phyloP scores from a whole-genome alignment of 2,888 invertebrate genomes.

The Drosophila bunnanda region DNA sequence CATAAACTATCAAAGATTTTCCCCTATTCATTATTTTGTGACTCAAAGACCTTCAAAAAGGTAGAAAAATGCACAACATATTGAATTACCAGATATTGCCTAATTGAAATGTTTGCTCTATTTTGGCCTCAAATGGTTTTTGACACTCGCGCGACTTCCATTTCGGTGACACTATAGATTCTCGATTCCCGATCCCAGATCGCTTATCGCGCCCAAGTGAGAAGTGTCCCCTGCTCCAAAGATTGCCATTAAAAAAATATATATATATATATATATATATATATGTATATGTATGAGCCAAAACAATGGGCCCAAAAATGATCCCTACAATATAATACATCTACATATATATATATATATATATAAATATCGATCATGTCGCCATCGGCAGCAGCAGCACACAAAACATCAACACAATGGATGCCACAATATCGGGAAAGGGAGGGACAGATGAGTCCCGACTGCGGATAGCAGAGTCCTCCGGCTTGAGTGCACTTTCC shows the following conservation, averaged over 20 bases:
- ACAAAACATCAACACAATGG: slow-evolving; percentile 62
- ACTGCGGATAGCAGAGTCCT: slow-evolving; percentile 12
- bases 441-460: slow-evolving; percentile 60
- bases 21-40: background rate
- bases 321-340: slow-evolving; percentile 11
- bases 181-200: slow-evolving; percentile 41
- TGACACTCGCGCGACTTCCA: slow-evolving; percentile 38
- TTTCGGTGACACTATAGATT: slow-evolving; percentile 5
- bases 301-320: slow-evolving; percentile 38
- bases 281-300: background rate
- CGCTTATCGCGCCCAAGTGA: slow-evolving; percentile 71
- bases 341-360: background rate
- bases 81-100: slow-evolving; percentile 69
- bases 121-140: slow-evolving; percentile 52
- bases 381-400: slow-evolving; percentile 51
- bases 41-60: background rate
- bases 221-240: slow-evolving; percentile 61
- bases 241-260: slow-evolving; percentile 12
- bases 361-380: slow-evolving; percentile 38
- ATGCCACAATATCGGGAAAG: slow-evolving; percentile 10
- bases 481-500: slow-evolving; percentile 53
- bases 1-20: no score
- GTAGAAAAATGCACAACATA: slow-evolving; percentile 25
- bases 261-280: background rate
- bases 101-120: slow-evolving; percentile 74